Evolutionary conservation across 1,140 invertebrate genomes (phyloP), one percentile per base, ranked within the genome.

Genomic region (Coelopa frigida): DNA sequence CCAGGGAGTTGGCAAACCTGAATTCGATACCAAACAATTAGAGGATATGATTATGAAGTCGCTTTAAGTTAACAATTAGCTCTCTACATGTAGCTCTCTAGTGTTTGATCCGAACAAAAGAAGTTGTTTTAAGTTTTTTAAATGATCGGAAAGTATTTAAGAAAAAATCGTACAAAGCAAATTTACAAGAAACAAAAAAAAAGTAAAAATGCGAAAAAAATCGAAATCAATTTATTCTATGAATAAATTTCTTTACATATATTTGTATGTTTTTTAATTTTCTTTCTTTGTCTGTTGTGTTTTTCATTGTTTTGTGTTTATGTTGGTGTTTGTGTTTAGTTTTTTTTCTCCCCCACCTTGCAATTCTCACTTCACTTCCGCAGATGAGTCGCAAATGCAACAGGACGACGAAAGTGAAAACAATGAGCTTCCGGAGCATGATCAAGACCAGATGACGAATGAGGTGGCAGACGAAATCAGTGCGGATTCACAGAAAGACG

Each of bases 21-120:
- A 67, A 49, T 50, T 68, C 26, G 59, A 68, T 43, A 68, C 61
- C 6, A 63, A 68, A 32, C 64, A 68, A 44, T 49, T 68, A 42
- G 64, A 68, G 48, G 64, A 68, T 49, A 54, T 68, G 31, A 61
- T 68, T 38, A 68, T 64, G 64, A 65, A 68, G 46, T 68, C 64
- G 5, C 55, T 68, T 46, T 68, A 68, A 63, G 48, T 24, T 23
- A 12, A 12, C n/a, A n/a, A n/a, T n/a, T n/a, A n/a, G n/a, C n/a
- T n/a, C n/a, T n/a, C n/a, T n/a, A n/a, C n/a, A n/a, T n/a, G n/a
- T n/a, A n/a, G n/a, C n/a, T n/a, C n/a, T n/a, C n/a, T n/a, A n/a
- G n/a, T n/a, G n/a, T n/a, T n/a, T n/a, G n/a, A n/a, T n/a, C n/a
- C n/a, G n/a, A n/a, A n/a, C n/a, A n/a, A n/a, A n/a, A n/a, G n/a